Evolutionary conservation across 2,797 vertebrate species (phyloP), one percentile per base, ranked within the genome.

Genomic region (Protonibea diacanthus): DNA sequence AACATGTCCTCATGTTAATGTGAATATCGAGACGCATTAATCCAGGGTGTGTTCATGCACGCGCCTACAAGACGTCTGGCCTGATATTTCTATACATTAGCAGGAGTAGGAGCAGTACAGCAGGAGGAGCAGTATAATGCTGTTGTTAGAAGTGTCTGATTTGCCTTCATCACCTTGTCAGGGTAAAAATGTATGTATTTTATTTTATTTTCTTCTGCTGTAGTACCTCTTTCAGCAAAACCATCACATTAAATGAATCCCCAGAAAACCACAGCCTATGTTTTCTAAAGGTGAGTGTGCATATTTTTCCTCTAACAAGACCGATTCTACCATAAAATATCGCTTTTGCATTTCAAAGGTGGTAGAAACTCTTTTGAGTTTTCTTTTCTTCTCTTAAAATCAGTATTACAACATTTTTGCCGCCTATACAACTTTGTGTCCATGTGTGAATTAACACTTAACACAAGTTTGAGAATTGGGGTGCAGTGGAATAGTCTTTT

Each of bases 41-140:
- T 71, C n/a, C 62, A 66, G 33, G 2, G 5, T 15, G 45, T 55
- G 27, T 81, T 61, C 21, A 65, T 44, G 61, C 23, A 56, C 20
- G 13, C 29, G 58, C 15, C 51, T 23, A 33, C 27, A 66, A 11
- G 18, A 58, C 55, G 5, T 27, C 21, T 47, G 18, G 14, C 15
- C 25, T 71, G 70, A 53, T 44, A 23, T 59, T 29, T n/a, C 6
- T 25, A 48, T 11, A 10, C n/a, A 6, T 40, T 49, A 21, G 62
- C 27, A 55, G 7, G 33, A 33, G 33, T 33, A 38, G 33, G 8
- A 38, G 33, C 7, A 33, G 33, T 33, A 33, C 7, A 33, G 7
- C 8, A 33, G 33, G 33, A 33, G 33, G 7, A 33, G 42, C 13
- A 44, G 12, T 44, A 5, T 13, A 44, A 17, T 63, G 55, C 21